Percentiles rank a stretch among this genome's conserved stretches.
Evolutionary conservation across 2,888 invertebrate genomes (phyloP).

Genomic region (Platycheirus albimanus): DNA sequence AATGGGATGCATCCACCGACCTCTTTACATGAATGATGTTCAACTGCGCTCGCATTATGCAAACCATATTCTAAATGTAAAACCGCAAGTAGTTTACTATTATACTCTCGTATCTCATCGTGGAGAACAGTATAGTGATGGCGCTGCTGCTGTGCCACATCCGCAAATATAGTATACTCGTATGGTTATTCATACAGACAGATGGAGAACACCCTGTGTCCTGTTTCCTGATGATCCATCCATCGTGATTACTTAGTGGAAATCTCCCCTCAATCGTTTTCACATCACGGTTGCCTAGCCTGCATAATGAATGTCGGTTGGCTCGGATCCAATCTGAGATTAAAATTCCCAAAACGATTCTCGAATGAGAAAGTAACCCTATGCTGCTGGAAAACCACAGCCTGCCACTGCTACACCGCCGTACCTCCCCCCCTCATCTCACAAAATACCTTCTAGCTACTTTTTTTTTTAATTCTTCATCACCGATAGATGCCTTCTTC

Average conservation of each 20-base stretch:
- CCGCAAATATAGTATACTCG: constrained; percentile 25
- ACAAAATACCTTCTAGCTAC: neutral
- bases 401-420: neutral
- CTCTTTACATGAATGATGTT: constrained; percentile 56
- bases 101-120: constrained; percentile 16
- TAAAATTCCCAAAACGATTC: constrained; percentile 69
- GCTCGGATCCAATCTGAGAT: constrained; percentile 70
- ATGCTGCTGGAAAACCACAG: constrained; percentile 50
- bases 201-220: constrained; percentile 16
- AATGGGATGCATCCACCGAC: constrained; percentile 23
- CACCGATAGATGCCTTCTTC: constrained; percentile 22
- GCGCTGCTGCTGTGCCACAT: constrained; percentile 8
- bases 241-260: constrained; percentile 70
- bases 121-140: neutral
- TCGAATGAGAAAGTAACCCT: constrained; percentile 59
- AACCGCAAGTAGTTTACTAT: constrained; percentile 55
- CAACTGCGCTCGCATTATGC: constrained; percentile 61
- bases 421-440: neutral
- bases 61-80: constrained; percentile 64
- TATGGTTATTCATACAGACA: neutral
- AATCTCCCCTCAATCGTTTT: constrained; percentile 69
- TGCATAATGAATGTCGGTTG: constrained; percentile 71
- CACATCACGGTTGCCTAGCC: constrained; percentile 63
- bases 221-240: constrained; percentile 59
- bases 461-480: constrained; percentile 13